These are phyloP conservation scores for Glareola pratincola DNA, from an alignment of 2,113 vertebrate species.

Conservation along the genomic window DNA sequence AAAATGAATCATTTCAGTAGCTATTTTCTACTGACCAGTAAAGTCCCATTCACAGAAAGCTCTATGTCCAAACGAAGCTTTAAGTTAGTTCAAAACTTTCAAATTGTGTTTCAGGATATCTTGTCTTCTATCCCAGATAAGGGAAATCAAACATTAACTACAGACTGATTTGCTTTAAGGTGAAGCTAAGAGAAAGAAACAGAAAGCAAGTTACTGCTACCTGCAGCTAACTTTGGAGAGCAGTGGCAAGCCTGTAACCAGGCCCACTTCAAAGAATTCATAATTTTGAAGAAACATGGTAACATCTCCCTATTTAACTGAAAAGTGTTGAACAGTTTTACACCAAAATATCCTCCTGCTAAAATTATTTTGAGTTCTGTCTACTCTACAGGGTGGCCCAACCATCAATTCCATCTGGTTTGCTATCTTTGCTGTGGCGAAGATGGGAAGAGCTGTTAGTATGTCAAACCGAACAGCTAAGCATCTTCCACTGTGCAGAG, in stretches of 20 bases:
- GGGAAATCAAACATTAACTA: neutral
- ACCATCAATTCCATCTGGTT: conserved; percentile 48
- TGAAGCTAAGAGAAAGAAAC: neutral
- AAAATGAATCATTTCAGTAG: neutral
- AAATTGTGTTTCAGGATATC: neutral
- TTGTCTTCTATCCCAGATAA: neutral
- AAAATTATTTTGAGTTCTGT: conserved; percentile 48
- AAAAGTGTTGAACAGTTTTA: conserved; percentile 33
- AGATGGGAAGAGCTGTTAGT: conserved; percentile 43
- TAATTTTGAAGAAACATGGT: conserved; percentile 7
- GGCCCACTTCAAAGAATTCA: neutral
- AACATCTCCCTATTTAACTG: conserved; percentile 9
- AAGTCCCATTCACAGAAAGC: neutral
- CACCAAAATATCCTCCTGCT: conserved; percentile 13
- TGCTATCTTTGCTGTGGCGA: conserved; percentile 36
- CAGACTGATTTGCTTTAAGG: neutral
- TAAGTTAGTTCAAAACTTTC: neutral
- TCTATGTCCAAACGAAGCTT: neutral
- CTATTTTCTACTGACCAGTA: neutral
- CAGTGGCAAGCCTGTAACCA: neutral
- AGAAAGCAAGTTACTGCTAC: conserved; percentile 1
- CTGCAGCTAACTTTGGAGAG: neutral
- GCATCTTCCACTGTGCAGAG: neutral
- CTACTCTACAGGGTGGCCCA: conserved; percentile 26
- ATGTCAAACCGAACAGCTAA: neutral